Evolutionary conservation across 1,140 invertebrate genomes (phyloP), one percentile per base, ranked within the genome.

Genomic region (Anastrepha ludens): DNA sequence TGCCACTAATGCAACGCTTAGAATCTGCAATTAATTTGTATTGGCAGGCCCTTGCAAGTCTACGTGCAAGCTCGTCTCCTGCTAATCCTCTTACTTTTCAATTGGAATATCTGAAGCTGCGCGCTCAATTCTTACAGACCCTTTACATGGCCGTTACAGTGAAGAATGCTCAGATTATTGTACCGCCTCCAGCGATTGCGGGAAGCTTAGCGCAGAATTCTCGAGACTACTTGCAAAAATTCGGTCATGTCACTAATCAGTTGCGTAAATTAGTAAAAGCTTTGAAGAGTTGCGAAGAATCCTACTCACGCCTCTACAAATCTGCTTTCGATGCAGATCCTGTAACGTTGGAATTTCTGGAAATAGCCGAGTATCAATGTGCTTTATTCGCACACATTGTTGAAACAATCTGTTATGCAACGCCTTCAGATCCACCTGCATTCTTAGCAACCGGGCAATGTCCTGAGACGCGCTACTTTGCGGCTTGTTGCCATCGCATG

Each of bases 321-420:
- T 97, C 97, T 20, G 97, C 97, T 62, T 99, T 99, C 94, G 98
- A 99, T 95, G 98, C 98, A 11, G 98, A 99, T 94, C 95, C 96
- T 60, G 95, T 95, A 11, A 97, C 97, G n/a, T 93, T 98, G 78
- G 94, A 96, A 58, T 98, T 98, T 90, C 95, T 99, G 3, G 94
- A 96, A 90, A 95, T 96, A 93, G 95, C 90, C 0, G 92, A 93
- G 41, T 91, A 93, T 39, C 91, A 92, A 60, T 93, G 92, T 85
- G 91, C 90, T 1, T 87, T 92, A 2, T 91, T 93, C 47, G 91
- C 91, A 0, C 90, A 93, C 60, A 93, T 93, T n/a, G 90, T 93
- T 3, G 92, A 93, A 87, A 90, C 90, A 0, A 91, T 93, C 85
- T 93, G 91, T 50, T 93, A 89, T 89, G 91, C 90, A 7, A 91